These are phyloP conservation scores for Zygothrica quintamaculata DNA, from an alignment of 2,888 invertebrate species.

Conservation along the genomic window DNA sequence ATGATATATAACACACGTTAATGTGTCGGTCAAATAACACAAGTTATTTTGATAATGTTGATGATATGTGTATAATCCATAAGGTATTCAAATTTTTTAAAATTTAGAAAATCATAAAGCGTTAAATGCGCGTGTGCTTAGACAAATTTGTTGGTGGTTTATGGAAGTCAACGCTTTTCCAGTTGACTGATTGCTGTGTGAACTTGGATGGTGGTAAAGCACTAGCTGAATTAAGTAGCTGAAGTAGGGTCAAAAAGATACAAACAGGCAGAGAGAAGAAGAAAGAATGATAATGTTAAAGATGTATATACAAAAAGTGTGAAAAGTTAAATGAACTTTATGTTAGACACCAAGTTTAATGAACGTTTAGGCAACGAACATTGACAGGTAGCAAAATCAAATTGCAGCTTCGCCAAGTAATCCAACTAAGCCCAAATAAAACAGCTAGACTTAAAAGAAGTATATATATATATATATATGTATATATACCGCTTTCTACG, in stretches of 20 bases:
- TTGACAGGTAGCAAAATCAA: slow-evolving; percentile 43
- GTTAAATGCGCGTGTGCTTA: slow-evolving; percentile 64
- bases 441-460: slow-evolving; percentile 51
- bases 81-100: slow-evolving; percentile 37
- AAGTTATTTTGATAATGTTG: slow-evolving; percentile 10
- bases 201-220: slow-evolving; percentile 37
- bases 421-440: slow-evolving; percentile 28
- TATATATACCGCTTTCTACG: slow-evolving; percentile 58
- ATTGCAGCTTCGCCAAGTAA: slow-evolving; percentile 30
- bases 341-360: slow-evolving; percentile 43
- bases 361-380: slow-evolving; percentile 37
- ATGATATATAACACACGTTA: slow-evolving; percentile 65
- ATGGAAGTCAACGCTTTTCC: slow-evolving; percentile 73
- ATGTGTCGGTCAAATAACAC: slow-evolving; percentile 39
- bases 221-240: no score
- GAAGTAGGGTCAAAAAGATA: not conserved
- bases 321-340: slow-evolving; percentile 57
- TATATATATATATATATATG: slow-evolving; percentile 8
- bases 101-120: slow-evolving; percentile 67
- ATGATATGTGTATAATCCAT: slow-evolving; percentile 1
- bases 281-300: slow-evolving; percentile 6
- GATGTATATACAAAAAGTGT: slow-evolving; percentile 19
- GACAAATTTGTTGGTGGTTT: slow-evolving; percentile 57
- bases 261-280: not conserved
- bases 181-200: slow-evolving; percentile 69